Evolutionary conservation across 2,888 invertebrate genomes (phyloP), one percentile per base, ranked within the genome.

Genomic region (Nymphalis c-album): DNA sequence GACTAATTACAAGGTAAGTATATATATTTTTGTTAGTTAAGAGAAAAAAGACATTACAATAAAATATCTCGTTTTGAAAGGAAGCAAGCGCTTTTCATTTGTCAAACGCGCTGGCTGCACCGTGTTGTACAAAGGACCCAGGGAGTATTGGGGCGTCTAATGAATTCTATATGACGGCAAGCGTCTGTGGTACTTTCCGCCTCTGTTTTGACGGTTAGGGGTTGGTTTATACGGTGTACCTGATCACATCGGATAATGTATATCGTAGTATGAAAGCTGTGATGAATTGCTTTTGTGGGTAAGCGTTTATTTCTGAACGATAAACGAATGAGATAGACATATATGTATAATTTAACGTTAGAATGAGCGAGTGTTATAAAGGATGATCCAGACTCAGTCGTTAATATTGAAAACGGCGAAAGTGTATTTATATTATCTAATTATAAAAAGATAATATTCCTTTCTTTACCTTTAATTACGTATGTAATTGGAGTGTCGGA

Each of bases 131-230:
- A 69, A 67, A 67, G 64, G 57, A 40, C 40, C 59, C 48, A 7
- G 51, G 62, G 61, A 20, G 46, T 64, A 64, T 67, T 50, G 67
- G 67, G 47, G 58, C 63, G 60, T 60, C 62, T 70, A 64, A 70
- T 70, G 64, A 70, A 70, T 70, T 70, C 70, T 70, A 67, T 70
- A 67, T 70, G 70, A 70, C 48, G 60, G 60, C 55, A 35, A 31
- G 31, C 55, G 55, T 31, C 50, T 60, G 58, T 22, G 47, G 47
- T 55, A 47, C 60, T 55, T 35, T 60, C 46, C 35, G n/a, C 55
- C 22, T 47, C 60, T 60, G 31, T 20, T 46, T 45, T 46, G 64
- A 60, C 51, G 51, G 59, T 31, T 53, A 20, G 22, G 50, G 47
- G 20, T 53, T 17, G n/a, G 55, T 55, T 7, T 31, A 35, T 18